phyloP scores from a whole-genome alignment of 2,797 vertebrate species.

The Chelon auratus region DNA sequence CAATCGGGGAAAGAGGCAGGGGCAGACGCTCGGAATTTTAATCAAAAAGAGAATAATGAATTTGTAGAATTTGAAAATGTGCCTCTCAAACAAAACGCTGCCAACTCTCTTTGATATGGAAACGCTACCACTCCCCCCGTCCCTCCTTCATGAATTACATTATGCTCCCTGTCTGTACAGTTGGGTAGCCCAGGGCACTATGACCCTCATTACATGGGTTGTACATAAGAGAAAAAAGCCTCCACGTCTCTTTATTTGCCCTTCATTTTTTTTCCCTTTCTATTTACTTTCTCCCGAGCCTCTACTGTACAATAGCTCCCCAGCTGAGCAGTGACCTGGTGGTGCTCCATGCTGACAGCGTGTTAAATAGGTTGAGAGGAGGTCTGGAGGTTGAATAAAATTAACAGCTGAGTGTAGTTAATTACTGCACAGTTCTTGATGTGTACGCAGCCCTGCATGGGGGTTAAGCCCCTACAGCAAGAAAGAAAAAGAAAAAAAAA shows the following conservation, averaged over 20 bases:
- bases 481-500: neutral
- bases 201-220: slow-evolving; percentile 78
- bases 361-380: slow-evolving; percentile 62
- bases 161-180: slow-evolving; percentile 72
- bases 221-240: slow-evolving; percentile 58
- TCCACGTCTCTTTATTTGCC: slow-evolving; percentile 56
- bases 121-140: slow-evolving; percentile 66
- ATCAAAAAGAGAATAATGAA: slow-evolving; percentile 76
- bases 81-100: slow-evolving; percentile 76
- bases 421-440: slow-evolving; percentile 48
- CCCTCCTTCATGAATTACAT: slow-evolving; percentile 75
- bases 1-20: slow-evolving; percentile 65
- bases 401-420: slow-evolving; percentile 60
- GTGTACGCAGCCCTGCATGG: slow-evolving; percentile 28
- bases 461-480: slow-evolving; percentile 22
- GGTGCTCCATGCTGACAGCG: slow-evolving; percentile 35
- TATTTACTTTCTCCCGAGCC: slow-evolving; percentile 41
- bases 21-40: slow-evolving; percentile 62
- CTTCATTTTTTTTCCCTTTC: slow-evolving; percentile 20
- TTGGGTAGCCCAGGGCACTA: slow-evolving; percentile 59
- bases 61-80: slow-evolving; percentile 75
- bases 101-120: slow-evolving; percentile 76
- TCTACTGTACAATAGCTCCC: slow-evolving; percentile 24
- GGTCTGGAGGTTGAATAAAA: slow-evolving; percentile 58
- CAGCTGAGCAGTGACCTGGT: slow-evolving; percentile 41